A percentile compares a stretch with the other conserved stretches of the same genome.
Evolutionary conservation across 2,113 vertebrate species (phyloP).

Genomic region (Callithrix jacchus): DNA sequence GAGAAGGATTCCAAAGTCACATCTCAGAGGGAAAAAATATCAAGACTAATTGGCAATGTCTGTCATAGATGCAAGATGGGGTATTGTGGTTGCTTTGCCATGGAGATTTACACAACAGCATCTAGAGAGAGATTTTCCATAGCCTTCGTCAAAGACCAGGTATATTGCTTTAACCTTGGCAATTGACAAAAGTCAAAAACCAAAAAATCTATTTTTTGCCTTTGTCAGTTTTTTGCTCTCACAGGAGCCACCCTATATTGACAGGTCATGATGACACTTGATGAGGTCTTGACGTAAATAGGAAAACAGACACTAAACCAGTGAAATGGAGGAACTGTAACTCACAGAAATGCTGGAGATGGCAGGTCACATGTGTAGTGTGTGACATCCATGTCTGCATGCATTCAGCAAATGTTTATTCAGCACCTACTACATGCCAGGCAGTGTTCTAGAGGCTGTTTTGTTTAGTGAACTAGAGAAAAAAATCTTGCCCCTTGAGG

Average conservation of each 20-base stretch:
- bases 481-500: neutral
- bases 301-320: neutral
- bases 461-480: conserved; percentile 3
- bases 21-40: neutral
- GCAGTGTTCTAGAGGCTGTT: neutral
- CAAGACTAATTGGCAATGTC: neutral
- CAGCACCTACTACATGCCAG: neutral
- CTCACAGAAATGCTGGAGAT: neutral
- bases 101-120: neutral
- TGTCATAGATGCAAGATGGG: neutral
- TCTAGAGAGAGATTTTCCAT: neutral
- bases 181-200: neutral
- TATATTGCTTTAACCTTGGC: neutral
- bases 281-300: neutral
- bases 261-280: neutral
- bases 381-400: neutral
- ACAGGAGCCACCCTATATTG: neutral
- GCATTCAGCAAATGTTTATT: neutral
- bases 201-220: neutral
- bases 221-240: neutral
- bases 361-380: neutral
- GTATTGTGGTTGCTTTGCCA: neutral
- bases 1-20: neutral
- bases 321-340: neutral
- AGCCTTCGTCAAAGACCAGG: neutral